phyloP scores from a whole-genome alignment of 2,113 vertebrate species.

The Athene noctua region DNA sequence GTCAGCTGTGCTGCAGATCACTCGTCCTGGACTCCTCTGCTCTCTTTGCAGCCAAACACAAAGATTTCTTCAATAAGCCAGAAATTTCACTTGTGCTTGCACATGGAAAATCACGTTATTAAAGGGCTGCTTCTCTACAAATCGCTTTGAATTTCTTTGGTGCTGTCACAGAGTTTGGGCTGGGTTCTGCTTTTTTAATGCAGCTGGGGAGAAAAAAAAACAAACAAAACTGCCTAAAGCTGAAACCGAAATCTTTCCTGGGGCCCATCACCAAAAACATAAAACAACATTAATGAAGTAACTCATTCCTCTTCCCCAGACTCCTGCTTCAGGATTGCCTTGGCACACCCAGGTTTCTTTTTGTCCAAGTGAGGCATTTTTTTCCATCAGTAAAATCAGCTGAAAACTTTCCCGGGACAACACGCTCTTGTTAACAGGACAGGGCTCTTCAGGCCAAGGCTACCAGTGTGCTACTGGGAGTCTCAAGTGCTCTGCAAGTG shows the following conservation, averaged over 20 bases:
- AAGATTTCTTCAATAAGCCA: not conserved
- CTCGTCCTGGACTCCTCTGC: not conserved
- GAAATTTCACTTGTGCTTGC: not conserved
- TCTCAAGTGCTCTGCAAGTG: not conserved
- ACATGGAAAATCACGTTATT: not conserved
- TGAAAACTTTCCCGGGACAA: not conserved
- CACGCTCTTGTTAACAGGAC: not conserved
- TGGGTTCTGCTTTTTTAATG: not conserved
- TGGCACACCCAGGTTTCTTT: not conserved
- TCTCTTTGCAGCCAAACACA: not conserved
- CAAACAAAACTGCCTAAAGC: not conserved
- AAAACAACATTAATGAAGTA: not conserved
- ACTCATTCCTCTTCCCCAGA: not conserved
- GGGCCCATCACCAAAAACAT: not conserved
- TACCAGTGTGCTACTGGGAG: not conserved
- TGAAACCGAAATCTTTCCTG: not conserved
- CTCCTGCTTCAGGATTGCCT: not conserved
- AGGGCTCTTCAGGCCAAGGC: not conserved
- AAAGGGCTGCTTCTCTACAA: not conserved
- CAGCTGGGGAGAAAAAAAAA: not conserved
- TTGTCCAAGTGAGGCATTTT: constrained; percentile 37
- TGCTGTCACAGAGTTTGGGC: not conserved
- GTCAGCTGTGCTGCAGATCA: not conserved
- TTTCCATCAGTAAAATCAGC: constrained; percentile 35
- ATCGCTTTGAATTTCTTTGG: not conserved